phyloP scores from a whole-genome alignment of 1,140 invertebrate genomes.

The Papilio xuthus region DNA sequence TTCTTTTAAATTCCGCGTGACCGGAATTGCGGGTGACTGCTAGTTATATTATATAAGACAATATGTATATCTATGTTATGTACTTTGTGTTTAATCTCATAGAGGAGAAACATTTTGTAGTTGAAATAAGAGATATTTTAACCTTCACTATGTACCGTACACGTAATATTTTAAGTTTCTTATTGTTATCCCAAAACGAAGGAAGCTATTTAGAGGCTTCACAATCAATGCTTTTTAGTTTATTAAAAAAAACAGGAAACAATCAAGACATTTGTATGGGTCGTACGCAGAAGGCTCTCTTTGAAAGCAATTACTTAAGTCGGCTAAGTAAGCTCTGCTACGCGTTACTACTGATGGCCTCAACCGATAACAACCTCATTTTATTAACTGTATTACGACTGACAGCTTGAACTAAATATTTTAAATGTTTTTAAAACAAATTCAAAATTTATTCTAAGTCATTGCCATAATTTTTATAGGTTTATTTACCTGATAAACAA shows the following conservation, averaged over 20 bases:
- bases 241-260: slow-evolving; percentile 35
- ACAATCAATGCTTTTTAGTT: slow-evolving; percentile 24
- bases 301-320: slow-evolving; percentile 37
- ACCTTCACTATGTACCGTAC: not conserved
- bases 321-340: slow-evolving; percentile 30
- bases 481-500: too few relatives aligned
- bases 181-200: not conserved
- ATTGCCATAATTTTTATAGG: not conserved
- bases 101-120: too few relatives aligned
- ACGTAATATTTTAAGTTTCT: slow-evolving; percentile 8
- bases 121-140: not conserved
- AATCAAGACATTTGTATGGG: slow-evolving; percentile 33
- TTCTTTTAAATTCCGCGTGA: too few relatives aligned
- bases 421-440: too few relatives aligned
- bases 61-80: too few relatives aligned
- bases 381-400: slow-evolving; percentile 36
- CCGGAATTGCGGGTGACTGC: too few relatives aligned
- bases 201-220: not conserved
- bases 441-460: not conserved
- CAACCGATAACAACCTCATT: slow-evolving; percentile 32
- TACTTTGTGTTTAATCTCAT: too few relatives aligned
- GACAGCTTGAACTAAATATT: not conserved
- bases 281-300: slow-evolving; percentile 34
- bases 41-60: too few relatives aligned
- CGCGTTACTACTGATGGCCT: slow-evolving; percentile 38